phyloP scores from a whole-genome alignment of 23 tunicate species.

The Diplosoma virens region DNA sequence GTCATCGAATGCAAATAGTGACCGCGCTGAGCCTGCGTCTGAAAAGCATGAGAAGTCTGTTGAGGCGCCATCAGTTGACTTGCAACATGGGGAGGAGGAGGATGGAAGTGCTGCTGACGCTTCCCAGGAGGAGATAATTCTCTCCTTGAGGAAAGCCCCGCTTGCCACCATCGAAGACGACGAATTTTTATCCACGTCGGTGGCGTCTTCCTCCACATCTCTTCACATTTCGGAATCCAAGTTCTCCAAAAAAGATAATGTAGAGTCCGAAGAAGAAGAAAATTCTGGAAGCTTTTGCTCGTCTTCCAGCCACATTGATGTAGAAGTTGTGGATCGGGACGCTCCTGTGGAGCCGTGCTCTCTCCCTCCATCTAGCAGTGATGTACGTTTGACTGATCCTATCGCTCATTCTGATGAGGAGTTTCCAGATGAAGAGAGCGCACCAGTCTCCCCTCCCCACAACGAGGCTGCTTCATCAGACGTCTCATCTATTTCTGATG shows the following conservation, averaged over 20 bases:
- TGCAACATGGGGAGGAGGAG: background rate
- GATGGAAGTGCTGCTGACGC: conserved; percentile 34
- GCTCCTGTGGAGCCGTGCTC: background rate
- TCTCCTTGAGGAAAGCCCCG: conserved; percentile 62
- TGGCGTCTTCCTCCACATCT: conserved; percentile 46
- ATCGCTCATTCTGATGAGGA: conserved; percentile 21
- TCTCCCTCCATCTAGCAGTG: background rate
- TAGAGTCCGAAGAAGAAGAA: too few relatives aligned
- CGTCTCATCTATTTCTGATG: conserved; percentile 24
- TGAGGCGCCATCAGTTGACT: too few relatives aligned
- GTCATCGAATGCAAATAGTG: too few relatives aligned
- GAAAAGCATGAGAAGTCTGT: too few relatives aligned
- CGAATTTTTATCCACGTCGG: conserved; percentile 26
- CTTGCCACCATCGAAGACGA: conserved; percentile 77
- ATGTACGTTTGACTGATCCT: background rate
- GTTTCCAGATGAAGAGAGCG: background rate
- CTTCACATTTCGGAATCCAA: background rate
- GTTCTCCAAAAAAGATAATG: background rate
- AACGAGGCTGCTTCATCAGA: conserved; percentile 14
- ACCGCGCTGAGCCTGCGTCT: too few relatives aligned
- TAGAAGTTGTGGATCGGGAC: too few relatives aligned
- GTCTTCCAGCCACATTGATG: background rate
- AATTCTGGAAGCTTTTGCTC: too few relatives aligned
- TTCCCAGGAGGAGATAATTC: conserved; percentile 65
- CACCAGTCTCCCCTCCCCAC: background rate